Base-by-base conservation (phyloP, 2,888 invertebrate species). In the Acleris laterana region DNA sequence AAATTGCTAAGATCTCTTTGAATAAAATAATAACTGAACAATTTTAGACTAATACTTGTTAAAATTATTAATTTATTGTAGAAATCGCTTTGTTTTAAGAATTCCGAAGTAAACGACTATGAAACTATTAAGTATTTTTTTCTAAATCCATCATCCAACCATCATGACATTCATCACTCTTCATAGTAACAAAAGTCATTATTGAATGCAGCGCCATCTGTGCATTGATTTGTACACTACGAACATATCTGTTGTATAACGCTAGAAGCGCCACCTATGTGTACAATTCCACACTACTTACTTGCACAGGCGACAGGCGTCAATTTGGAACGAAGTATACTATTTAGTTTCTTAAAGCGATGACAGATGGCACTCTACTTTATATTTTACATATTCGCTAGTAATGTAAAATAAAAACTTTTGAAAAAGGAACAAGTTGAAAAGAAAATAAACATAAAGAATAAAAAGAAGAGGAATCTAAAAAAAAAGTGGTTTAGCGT, bases 11-110 rank as follows among this genome's bases (percentile, higher is more conserved):
- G 61, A 66, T 66, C 61, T 66, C 61, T 32, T 17, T 13, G 28
- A 42, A 48, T 16, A 56, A 44, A 56, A 62, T 16, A 56, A 44
- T 51, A 62, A 62, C 48, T 68, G 50, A 68, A 63, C 55, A 55
- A 68, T 63, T 48, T 64, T 69, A 68, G 64, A 51, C 32, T 67
- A 69, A 51, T 62, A 25, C 62, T 56, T 61, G 58, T 63, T 25
- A 62, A 62, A 63, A 66, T 67, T 63, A 71, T 69, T 69, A 70
- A 68, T 69, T 68, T 59, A 69, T 74, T 71, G 71, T 73, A 78
- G 70, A 73, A 76, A 74, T 75, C 70, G 72, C 71, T 69, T 62
- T 68, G 58, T 61, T 50, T 55, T 63, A 55, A 42, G 19, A 56
- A 17, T 61, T 49, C 51, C 22, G 58, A 63, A 68, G 46, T 67